Conservation (phyloP, 2,888 invertebrate species). For the Drosophila rellima region DNA sequence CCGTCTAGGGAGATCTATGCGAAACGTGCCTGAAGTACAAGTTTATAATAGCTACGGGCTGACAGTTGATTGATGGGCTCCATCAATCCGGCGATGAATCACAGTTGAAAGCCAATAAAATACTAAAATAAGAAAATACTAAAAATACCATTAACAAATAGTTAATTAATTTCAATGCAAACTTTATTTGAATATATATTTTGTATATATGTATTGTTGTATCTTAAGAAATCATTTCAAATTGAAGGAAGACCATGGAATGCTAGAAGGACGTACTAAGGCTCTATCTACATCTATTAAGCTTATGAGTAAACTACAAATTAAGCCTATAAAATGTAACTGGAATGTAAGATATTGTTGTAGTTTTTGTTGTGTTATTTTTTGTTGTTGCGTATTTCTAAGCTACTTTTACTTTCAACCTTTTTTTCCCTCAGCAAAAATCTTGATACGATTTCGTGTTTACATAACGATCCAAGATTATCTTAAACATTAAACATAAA, state of each 20-base stretch:
- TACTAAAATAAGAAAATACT: constrained; percentile 1
- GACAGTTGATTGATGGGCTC: constrained; percentile 67
- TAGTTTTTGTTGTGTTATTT: constrained; percentile 22
- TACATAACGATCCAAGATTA: constrained; percentile 57
- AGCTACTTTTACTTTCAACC: constrained; percentile 75
- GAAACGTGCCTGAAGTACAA: constrained; percentile 71
- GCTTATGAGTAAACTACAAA: constrained; percentile 47
- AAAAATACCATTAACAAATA: constrained; percentile 15
- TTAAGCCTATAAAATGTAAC: constrained; percentile 62
- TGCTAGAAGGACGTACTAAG: constrained; percentile 60
- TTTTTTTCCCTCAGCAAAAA: constrained; percentile 70
- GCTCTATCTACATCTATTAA: constrained; percentile 32
- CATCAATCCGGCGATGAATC: constrained; percentile 54
- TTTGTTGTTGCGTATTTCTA: constrained; percentile 30
- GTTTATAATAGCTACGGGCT: constrained; percentile 26
- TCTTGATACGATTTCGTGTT: constrained; percentile 55
- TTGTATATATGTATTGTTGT: constrained; percentile 41
- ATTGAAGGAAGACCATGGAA: constrained; percentile 80
- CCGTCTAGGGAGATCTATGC: constrained; percentile 51
- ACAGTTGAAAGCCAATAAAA: constrained; percentile 23
- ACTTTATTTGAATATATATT: constrained; percentile 64
- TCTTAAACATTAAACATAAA: constrained; percentile 68
- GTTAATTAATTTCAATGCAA: constrained; percentile 59
- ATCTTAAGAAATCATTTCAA: constrained; percentile 62
- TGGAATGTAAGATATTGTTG: constrained; percentile 57